Percentiles rank a stretch among this genome's conserved stretches.
Evolutionary conservation across 1,140 invertebrate genomes (phyloP).

Genomic region (Pseudomyrmex gracilis): DNA sequence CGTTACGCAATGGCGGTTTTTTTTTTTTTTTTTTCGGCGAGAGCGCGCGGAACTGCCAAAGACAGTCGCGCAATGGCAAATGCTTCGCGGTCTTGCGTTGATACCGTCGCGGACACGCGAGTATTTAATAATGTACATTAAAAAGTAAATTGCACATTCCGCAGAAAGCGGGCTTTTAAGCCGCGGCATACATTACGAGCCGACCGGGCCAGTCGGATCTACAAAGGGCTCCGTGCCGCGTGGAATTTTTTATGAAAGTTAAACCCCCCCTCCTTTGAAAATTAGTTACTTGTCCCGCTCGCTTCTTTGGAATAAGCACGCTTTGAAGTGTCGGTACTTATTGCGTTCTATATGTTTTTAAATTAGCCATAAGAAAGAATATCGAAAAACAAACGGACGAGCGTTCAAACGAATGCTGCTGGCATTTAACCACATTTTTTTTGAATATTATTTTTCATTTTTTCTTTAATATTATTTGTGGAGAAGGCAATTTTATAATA

Average conservation of each 20-base stretch:
- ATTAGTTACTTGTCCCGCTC: conserved; percentile 64
- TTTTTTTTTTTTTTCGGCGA: conserved; percentile 17
- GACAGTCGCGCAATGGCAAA: conserved; percentile 9
- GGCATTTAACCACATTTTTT: not conserved
- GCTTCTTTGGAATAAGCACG: conserved; percentile 56
- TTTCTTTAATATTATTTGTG: too few species aligned
- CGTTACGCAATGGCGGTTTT: conserved; percentile 30
- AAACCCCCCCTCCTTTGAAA: conserved; percentile 58
- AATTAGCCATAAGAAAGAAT: not conserved
- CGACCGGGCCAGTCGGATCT: conserved; percentile 34
- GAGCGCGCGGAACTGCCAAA: not conserved
- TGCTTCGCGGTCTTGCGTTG: not conserved
- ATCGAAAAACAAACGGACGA: not conserved
- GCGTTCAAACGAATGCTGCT: not conserved
- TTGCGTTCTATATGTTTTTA: not conserved
- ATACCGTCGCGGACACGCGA: conserved; percentile 38
- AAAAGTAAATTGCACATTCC: conserved; percentile 72
- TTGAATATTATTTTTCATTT: not conserved
- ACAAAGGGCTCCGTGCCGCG: conserved; percentile 59
- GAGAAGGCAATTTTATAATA: too few species aligned
- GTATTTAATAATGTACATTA: conserved; percentile 71
- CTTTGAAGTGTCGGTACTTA: conserved; percentile 56
- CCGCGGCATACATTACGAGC: conserved; percentile 61
- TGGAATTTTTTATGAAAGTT: conserved; percentile 72
- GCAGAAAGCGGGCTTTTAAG: conserved; percentile 65